A percentile compares a stretch with the other conserved stretches of the same genome.
phyloP scores from a whole-genome alignment of 2,888 invertebrate genomes.

The Thymelicus sylvestris region DNA sequence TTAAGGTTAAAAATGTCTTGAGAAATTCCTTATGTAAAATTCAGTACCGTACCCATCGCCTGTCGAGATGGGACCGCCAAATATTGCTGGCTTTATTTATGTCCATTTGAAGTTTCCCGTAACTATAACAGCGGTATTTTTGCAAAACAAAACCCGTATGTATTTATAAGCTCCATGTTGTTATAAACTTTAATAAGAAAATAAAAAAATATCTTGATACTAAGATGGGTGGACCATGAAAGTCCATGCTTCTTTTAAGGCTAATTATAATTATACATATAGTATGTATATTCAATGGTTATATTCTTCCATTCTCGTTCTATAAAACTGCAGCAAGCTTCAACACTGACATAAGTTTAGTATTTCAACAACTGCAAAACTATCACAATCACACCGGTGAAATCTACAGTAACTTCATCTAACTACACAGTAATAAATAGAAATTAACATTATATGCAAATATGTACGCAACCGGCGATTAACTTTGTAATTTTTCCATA shows the following conservation, averaged over 20 bases:
- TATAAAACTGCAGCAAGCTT: background rate
- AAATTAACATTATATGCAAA: background rate
- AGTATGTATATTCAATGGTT: too few relatives aligned
- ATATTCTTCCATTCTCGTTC: background rate
- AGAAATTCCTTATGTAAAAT: slow-evolving; percentile 56
- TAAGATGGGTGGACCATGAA: too few relatives aligned
- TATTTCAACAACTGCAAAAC: too few relatives aligned
- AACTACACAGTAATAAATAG: too few relatives aligned
- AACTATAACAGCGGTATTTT: slow-evolving; percentile 68
- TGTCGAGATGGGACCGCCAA: slow-evolving; percentile 76
- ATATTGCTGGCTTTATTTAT: slow-evolving; percentile 83
- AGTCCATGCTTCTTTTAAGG: too few relatives aligned
- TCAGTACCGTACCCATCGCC: slow-evolving; percentile 62
- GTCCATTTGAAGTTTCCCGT: slow-evolving; percentile 80
- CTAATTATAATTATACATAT: too few relatives aligned
- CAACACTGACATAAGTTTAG: too few relatives aligned
- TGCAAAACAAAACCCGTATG: slow-evolving; percentile 41
- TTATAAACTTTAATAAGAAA: slow-evolving; percentile 24
- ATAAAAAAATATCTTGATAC: slow-evolving; percentile 14
- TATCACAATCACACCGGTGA: too few relatives aligned
- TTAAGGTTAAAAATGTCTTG: slow-evolving; percentile 51
- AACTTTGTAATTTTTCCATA: background rate
- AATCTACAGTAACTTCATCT: too few relatives aligned
- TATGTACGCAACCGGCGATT: background rate
- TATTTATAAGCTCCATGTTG: slow-evolving; percentile 32